These are phyloP conservation scores for Pseudococcus viburni DNA, from an alignment of 2,888 invertebrate genomes.

Conservation along the genomic window DNA sequence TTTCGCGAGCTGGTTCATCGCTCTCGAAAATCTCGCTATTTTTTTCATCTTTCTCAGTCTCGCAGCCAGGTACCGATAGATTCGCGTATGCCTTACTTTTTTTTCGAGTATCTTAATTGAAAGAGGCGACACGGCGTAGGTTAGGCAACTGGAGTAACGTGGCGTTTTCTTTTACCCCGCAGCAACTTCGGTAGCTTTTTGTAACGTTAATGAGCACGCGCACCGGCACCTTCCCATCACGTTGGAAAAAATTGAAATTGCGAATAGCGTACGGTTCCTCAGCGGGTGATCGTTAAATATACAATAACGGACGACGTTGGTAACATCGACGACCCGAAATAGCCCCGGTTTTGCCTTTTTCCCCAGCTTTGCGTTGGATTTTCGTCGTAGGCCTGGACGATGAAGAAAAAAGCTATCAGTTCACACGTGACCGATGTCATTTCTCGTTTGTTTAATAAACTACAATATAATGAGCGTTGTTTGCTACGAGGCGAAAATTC, in stretches of 20 bases:
- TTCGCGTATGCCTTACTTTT: no score
- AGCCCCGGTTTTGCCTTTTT: not conserved
- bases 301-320: slow-evolving; percentile 23
- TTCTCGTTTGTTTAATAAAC: slow-evolving; percentile 37
- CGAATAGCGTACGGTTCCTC: not conserved
- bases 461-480: slow-evolving; percentile 32
- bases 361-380: not conserved
- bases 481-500: not conserved
- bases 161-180: not conserved
- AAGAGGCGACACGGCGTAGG: not conserved
- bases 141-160: slow-evolving; percentile 14
- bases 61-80: no score
- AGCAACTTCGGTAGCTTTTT: no score
- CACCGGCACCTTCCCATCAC: not conserved
- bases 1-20: not conserved
- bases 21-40: no score
- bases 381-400: not conserved
- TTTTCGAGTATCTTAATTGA: not conserved
- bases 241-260: not conserved
- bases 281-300: slow-evolving; percentile 52
- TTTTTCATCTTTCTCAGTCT: no score
- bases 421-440: slow-evolving; percentile 53
- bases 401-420: slow-evolving; percentile 1
- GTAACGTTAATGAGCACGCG: not conserved
- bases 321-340: not conserved